Conservation (phyloP, 2,797 vertebrate genomes). For the Gallinago stenura region DNA sequence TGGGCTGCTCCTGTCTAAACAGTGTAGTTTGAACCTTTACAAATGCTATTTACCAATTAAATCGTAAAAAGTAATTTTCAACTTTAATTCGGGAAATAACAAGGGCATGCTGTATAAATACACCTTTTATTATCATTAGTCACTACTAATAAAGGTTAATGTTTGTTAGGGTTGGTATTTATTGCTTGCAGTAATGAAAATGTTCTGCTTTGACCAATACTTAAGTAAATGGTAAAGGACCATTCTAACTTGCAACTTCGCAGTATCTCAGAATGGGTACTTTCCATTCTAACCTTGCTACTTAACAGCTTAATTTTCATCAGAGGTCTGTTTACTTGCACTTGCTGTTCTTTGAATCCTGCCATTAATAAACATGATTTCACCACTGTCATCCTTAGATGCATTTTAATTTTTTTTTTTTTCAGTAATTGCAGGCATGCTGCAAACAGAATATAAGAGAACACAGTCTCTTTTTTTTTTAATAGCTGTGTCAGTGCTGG, state of each 20-base stretch:
- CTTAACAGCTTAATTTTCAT: neutral
- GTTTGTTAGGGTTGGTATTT: constrained; percentile 57
- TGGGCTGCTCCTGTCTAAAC: neutral
- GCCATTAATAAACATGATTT: neutral
- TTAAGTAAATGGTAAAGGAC: neutral
- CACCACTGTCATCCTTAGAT: neutral
- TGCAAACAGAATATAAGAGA: neutral
- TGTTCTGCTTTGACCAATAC: neutral
- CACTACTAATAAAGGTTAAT: constrained; percentile 61
- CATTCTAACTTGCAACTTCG: neutral
- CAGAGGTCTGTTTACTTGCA: neutral
- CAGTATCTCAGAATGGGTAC: neutral
- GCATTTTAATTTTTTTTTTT: neutral
- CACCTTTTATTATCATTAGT: neutral
- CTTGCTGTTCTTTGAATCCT: neutral
- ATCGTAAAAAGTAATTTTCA: constrained; percentile 62
- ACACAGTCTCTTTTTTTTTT: neutral
- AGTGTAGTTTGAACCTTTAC: constrained; percentile 43
- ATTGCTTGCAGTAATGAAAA: neutral
- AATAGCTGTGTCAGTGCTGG: neutral
- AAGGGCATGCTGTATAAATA: neutral
- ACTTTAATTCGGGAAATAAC: constrained; percentile 5
- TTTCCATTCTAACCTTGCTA: constrained; percentile 31
- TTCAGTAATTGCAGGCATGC: neutral
- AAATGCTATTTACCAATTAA: constrained; percentile 36